A percentile compares a stretch with the other conserved stretches of the same genome.
phyloP scores from a whole-genome alignment of 1,140 invertebrate genomes.

The Macrocentrus cingulum region DNA sequence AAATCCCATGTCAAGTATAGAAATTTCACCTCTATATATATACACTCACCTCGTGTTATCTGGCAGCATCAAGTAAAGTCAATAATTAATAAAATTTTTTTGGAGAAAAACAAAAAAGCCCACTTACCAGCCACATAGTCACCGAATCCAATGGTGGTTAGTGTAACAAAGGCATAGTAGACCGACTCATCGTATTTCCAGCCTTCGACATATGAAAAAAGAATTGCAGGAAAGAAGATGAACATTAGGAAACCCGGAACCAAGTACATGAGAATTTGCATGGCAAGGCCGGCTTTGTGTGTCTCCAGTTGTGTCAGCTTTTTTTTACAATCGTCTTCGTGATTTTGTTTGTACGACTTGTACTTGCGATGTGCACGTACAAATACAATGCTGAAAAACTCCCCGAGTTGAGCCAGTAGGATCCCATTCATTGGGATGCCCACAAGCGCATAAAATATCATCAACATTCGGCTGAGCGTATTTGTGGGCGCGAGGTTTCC shows the following conservation, averaged over 20 bases:
- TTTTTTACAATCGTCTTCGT: constrained; percentile 45
- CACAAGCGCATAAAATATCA: constrained; percentile 89
- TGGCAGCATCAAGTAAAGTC: too few species aligned
- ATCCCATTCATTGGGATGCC: constrained; percentile 96
- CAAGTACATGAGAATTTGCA: constrained; percentile 77
- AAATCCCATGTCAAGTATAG: background rate
- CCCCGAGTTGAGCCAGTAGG: constrained; percentile 75
- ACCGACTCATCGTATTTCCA: constrained; percentile 89
- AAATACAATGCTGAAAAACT: constrained; percentile 80
- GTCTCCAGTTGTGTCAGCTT: constrained; percentile 58
- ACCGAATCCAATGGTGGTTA: constrained; percentile 93
- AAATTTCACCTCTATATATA: constrained; percentile 5
- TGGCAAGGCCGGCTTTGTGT: constrained; percentile 69
- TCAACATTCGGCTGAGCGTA: constrained; percentile 77
- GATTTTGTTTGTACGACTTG: constrained; percentile 71
- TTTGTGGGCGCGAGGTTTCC: constrained; percentile 87
- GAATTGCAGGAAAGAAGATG: constrained; percentile 86
- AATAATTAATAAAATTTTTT: too few species aligned
- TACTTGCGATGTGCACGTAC: constrained; percentile 73
- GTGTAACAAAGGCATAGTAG: constrained; percentile 90
- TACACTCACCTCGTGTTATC: too few species aligned
- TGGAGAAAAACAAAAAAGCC: background rate
- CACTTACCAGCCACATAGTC: constrained; percentile 82
- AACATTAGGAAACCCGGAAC: constrained; percentile 86
- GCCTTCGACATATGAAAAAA: constrained; percentile 84